Conservation (phyloP, 2,113 vertebrate genomes). For the Rutilus rutilus region DNA sequence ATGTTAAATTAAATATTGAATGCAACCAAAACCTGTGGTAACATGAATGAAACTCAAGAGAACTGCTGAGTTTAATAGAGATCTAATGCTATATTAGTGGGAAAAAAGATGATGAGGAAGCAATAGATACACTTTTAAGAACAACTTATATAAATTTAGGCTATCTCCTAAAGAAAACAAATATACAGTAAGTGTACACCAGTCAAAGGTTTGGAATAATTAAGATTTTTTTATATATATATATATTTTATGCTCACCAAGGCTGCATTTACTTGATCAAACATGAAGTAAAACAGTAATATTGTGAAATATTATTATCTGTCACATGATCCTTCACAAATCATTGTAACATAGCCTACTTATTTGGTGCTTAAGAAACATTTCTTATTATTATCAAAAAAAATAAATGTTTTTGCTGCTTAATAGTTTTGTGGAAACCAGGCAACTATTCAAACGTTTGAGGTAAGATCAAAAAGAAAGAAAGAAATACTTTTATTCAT, state of each 20-base stretch:
- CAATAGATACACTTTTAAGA: neutral
- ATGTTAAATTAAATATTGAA: neutral
- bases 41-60: neutral
- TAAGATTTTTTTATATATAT: too few species aligned
- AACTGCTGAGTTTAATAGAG: neutral
- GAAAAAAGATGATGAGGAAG: neutral
- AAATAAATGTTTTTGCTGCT: neutral
- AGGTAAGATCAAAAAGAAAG: too few species aligned
- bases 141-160: neutral
- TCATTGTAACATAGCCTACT: neutral
- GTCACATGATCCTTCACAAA: neutral
- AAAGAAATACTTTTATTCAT: too few species aligned
- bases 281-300: neutral
- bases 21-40: neutral
- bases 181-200: too few species aligned
- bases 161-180: too few species aligned
- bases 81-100: neutral
- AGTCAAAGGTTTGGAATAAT: too few species aligned
- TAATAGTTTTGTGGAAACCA: too few species aligned
- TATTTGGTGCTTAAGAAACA: neutral
- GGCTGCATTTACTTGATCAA: neutral
- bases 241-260: too few species aligned
- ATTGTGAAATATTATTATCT: neutral
- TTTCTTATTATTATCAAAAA: neutral
- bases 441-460: too few species aligned